A percentile compares a stretch with the other conserved stretches of the same genome.
Conservation (phyloP, 2,888 invertebrate species). For the Spialia ferax region DNA sequence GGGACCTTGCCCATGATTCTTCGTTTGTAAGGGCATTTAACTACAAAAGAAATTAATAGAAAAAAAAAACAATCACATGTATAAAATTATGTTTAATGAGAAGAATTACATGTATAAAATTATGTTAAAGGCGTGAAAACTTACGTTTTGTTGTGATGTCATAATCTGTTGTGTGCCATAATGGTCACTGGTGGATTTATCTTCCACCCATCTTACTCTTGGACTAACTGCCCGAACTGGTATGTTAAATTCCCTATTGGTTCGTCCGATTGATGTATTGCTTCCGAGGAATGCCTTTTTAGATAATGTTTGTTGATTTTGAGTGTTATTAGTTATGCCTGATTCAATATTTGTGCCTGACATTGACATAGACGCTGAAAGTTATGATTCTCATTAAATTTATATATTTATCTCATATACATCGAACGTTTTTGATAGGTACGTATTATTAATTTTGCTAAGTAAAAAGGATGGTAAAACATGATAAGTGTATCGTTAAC, state of each 20-base stretch:
- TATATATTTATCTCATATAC: background rate
- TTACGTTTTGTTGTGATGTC: constrained; percentile 80
- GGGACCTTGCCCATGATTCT: constrained; percentile 78
- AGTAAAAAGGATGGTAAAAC: constrained; percentile 56
- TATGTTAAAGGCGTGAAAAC: constrained; percentile 43
- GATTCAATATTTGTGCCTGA: constrained; percentile 87
- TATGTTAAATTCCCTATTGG: constrained; percentile 78
- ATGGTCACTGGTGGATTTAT: constrained; percentile 72
- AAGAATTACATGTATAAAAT: background rate
- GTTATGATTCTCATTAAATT: constrained; percentile 10
- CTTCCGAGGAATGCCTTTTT: constrained; percentile 84
- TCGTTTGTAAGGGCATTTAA: constrained; percentile 66
- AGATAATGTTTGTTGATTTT: constrained; percentile 77
- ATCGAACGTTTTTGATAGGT: too few species aligned
- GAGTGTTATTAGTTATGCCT: constrained; percentile 74
- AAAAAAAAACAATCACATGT: background rate
- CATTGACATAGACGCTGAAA: constrained; percentile 91
- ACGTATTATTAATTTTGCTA: constrained; percentile 6
- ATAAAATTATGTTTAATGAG: background rate
- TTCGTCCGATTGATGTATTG: constrained; percentile 81
- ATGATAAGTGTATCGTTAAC: constrained; percentile 65
- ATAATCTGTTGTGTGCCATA: constrained; percentile 76
- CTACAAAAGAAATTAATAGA: constrained; percentile 53
- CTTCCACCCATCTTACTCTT: constrained; percentile 81
- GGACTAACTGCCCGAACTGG: constrained; percentile 84